A percentile compares a stretch with the other conserved stretches of the same genome.
Conservation (phyloP, 2,888 invertebrate species). For the Sphaerophoria taeniata region DNA sequence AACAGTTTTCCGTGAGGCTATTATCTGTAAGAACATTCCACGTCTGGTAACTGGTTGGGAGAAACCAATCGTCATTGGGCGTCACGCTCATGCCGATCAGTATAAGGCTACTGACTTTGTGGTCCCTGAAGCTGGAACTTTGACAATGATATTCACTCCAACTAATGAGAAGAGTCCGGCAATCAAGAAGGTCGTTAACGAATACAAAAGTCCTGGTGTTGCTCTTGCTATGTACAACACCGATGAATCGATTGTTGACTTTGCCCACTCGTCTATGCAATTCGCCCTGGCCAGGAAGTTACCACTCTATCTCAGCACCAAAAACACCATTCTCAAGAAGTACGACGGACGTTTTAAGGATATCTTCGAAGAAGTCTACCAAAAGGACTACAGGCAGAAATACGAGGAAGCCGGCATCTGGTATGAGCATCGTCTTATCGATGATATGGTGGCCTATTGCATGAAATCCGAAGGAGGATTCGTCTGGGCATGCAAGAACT, state of each 20-base stretch:
- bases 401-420: slow-evolving; percentile 95
- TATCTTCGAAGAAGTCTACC: slow-evolving; percentile 97
- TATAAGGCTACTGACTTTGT: slow-evolving; percentile 99
- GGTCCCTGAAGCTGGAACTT: slow-evolving; percentile 94
- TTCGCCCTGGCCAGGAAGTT: slow-evolving; percentile 93
- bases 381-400: slow-evolving; percentile 91
- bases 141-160: slow-evolving; percentile 93
- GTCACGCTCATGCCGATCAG: slow-evolving; percentile 99
- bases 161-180: slow-evolving; percentile 84
- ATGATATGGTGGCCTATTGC: slow-evolving; percentile 99
- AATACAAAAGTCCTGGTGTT: slow-evolving; percentile 94
- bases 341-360: slow-evolving; percentile 99
- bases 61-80: slow-evolving; percentile 98
- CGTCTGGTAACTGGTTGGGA: slow-evolving; percentile 97
- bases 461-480: slow-evolving; percentile 99
- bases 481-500: slow-evolving; percentile 99
- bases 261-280: slow-evolving; percentile 97
- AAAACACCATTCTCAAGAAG: slow-evolving; percentile 97
- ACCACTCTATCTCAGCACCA: slow-evolving; percentile 97
- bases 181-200: slow-evolving; percentile 90
- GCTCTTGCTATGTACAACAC: slow-evolving; percentile 98
- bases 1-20: slow-evolving; percentile 90
- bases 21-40: slow-evolving; percentile 96
- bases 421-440: slow-evolving; percentile 99
- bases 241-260: slow-evolving; percentile 95